These are phyloP conservation scores for Bembecia ichneumoniformis DNA, from an alignment of 2,888 invertebrate species.

Conservation along the genomic window DNA sequence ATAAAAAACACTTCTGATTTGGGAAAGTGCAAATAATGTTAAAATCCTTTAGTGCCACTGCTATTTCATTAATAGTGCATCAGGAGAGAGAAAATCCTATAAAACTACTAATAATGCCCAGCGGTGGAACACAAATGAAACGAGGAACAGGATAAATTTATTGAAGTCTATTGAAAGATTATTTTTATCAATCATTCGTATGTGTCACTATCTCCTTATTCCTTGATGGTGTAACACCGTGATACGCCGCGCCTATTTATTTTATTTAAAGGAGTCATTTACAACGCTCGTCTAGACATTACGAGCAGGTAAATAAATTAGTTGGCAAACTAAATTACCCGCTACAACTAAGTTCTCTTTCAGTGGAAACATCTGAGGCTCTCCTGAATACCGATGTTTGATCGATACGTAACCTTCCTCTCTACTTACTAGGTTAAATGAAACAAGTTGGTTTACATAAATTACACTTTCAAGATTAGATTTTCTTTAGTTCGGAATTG, in stretches of 20 bases:
- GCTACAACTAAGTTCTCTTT: constrained; percentile 34
- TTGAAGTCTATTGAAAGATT: too few species aligned
- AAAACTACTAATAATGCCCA: too few species aligned
- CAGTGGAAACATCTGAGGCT: constrained; percentile 26
- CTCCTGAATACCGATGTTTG: constrained; percentile 23
- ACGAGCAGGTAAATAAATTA: constrained; percentile 56
- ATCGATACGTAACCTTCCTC: constrained; percentile 26
- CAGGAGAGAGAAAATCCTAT: too few species aligned
- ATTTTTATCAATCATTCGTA: too few species aligned
- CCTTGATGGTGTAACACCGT: background rate
- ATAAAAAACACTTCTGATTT: too few species aligned
- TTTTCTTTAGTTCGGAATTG: background rate
- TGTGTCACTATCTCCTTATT: too few species aligned
- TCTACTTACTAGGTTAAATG: constrained; percentile 38
- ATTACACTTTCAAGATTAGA: constrained; percentile 17
- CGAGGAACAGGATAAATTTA: too few species aligned
- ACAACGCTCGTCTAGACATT: constrained; percentile 46
- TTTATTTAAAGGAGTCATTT: constrained; percentile 42
- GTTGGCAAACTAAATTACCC: constrained; percentile 39
- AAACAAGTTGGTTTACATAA: constrained; percentile 20
- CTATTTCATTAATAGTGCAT: too few species aligned
- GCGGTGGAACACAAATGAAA: too few species aligned
- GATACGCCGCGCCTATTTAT: constrained; percentile 28
- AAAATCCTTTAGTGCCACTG: too few species aligned
- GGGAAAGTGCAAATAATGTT: too few species aligned